These are phyloP conservation scores for Hydrozoanthus tunicans DNA, from an alignment of 64 coral and sea anemone species.

Conservation along the genomic window DNA sequence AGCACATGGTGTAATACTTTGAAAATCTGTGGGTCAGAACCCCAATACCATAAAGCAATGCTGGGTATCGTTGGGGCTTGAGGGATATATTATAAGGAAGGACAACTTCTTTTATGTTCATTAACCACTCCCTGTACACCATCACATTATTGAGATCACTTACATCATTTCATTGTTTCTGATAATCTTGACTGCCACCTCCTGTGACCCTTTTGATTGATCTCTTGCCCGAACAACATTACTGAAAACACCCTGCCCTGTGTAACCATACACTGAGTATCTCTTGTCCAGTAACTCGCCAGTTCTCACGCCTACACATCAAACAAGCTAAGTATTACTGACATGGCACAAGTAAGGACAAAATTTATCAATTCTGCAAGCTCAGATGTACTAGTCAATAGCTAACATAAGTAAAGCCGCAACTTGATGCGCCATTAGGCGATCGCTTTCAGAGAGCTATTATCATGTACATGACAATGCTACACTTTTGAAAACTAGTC, in stretches of 20 bases:
- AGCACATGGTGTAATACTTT: too few species aligned
- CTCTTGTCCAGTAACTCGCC: constrained; percentile 97
- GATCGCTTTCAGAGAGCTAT: background rate
- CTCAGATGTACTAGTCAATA: background rate
- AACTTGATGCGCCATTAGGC: background rate
- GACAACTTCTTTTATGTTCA: too few species aligned
- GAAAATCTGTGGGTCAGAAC: too few species aligned
- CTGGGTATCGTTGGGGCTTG: too few species aligned
- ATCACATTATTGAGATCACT: background rate
- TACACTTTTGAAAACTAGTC: too few species aligned
- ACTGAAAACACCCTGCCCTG: constrained; percentile 95
- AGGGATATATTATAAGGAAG: too few species aligned
- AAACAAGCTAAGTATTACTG: background rate
- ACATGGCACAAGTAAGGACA: background rate
- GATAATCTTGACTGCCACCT: constrained; percentile 96
- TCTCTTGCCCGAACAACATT: constrained; percentile 96
- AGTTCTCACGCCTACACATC: constrained; percentile 79
- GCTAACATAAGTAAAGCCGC: background rate
- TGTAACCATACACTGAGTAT: constrained; percentile 96
- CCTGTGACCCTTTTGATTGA: constrained; percentile 86
- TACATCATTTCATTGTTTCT: constrained; percentile 99
- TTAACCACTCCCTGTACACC: too few species aligned
- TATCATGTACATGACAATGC: too few species aligned
- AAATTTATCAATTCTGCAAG: background rate
- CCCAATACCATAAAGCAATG: too few species aligned